phyloP scores from a whole-genome alignment of 2,113 vertebrate species.

The Takifugu flavidus region DNA sequence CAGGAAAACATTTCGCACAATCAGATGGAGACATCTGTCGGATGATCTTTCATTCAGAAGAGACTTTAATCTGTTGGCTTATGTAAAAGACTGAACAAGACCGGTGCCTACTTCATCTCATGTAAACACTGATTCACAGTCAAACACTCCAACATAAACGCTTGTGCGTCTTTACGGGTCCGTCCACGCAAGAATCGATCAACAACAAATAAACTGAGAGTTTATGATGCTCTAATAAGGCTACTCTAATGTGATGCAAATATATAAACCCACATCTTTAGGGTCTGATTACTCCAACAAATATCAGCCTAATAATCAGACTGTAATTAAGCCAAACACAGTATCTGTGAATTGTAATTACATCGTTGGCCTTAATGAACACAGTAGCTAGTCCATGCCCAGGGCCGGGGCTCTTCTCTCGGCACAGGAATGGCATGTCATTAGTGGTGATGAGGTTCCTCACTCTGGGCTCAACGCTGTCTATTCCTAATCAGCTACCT shows the following conservation, averaged over 20 bases:
- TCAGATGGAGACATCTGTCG: slow-evolving; percentile 54
- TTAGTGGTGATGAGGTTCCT: slow-evolving; percentile 73
- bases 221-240: slow-evolving; percentile 41
- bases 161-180: slow-evolving; percentile 19
- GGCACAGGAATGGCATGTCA: slow-evolving; percentile 72
- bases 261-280: slow-evolving; percentile 53
- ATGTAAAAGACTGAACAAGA: slow-evolving; percentile 37
- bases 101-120: slow-evolving; percentile 24
- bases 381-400: slow-evolving; percentile 62
- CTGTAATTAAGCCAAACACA: slow-evolving; percentile 65
- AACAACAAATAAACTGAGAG: slow-evolving; percentile 38
- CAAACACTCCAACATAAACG: not conserved
- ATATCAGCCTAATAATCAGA: slow-evolving; percentile 70
- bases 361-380: slow-evolving; percentile 70
- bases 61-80: slow-evolving; percentile 34
- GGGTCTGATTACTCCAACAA: slow-evolving; percentile 60
- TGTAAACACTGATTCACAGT: slow-evolving; percentile 26
- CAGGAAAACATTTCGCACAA: slow-evolving; percentile 35
- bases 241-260: slow-evolving; percentile 35
- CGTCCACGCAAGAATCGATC: slow-evolving; percentile 2
- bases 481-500: slow-evolving; percentile 70
- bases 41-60: slow-evolving; percentile 47
- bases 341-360: slow-evolving; percentile 71
- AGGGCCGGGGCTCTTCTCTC: slow-evolving; percentile 59
- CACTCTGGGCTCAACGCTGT: slow-evolving; percentile 68